phyloP scores from a whole-genome alignment of 2,888 invertebrate genomes.

The Opisthograptis luteolata region DNA sequence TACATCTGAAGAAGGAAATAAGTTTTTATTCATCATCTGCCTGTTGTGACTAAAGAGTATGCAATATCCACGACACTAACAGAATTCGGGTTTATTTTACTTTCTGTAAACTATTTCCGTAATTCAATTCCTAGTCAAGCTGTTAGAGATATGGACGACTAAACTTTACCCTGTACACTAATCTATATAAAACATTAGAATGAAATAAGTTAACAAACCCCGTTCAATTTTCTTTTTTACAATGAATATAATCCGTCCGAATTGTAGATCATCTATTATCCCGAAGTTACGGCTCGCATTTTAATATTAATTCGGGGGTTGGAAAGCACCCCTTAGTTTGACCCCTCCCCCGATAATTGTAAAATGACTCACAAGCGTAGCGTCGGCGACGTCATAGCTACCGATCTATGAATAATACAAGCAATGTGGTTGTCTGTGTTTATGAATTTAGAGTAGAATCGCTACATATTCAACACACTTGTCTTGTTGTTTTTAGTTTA shows the following conservation, averaged over 20 bases:
- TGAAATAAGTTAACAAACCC: background rate
- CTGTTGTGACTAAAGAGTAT: no score
- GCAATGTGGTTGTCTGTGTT: conserved; percentile 23
- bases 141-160: no score
- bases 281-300: conserved; percentile 61
- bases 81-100: no score
- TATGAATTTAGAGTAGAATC: conserved; percentile 10
- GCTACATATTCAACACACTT: conserved; percentile 1
- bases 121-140: no score
- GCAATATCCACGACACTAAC: no score
- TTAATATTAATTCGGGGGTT: conserved; percentile 65
- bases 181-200: no score
- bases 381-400: conserved; percentile 16
- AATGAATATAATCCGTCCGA: conserved; percentile 50
- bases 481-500: background rate
- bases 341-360: conserved; percentile 58
- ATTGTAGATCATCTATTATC: conserved; percentile 62
- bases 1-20: no score
- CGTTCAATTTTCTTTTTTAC: conserved; percentile 12
- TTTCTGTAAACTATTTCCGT: no score
- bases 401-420: conserved; percentile 31
- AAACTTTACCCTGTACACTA: no score
- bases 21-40: no score
- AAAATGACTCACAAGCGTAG: conserved; percentile 56
- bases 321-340: conserved; percentile 48